Base-by-base conservation (phyloP, 2,888 invertebrate species). In the Drosophila diplacantha region DNA sequence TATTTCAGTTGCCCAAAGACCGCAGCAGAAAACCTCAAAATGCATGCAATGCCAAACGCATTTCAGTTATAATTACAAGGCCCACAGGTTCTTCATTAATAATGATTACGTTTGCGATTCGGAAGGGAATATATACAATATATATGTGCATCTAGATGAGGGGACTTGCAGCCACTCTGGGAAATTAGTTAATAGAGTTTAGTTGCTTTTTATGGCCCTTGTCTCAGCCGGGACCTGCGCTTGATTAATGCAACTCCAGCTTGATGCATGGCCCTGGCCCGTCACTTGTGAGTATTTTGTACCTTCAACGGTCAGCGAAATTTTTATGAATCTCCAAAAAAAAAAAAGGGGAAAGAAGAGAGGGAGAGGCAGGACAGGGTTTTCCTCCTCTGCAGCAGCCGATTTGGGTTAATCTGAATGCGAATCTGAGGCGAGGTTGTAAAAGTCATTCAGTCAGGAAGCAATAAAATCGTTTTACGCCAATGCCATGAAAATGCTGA, bases 401-500 rank as follows among this genome's bases (percentile, higher is more conserved):
- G 59, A 80, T 81, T 78, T 73, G 78, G 81, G 77, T 77, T 77
- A 80, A 78, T 78, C 81, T 69, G 57, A 81, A 77, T 76, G 73
- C 67, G 69, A 61, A 51, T 52, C 53, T 49, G 59, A 77, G 71
- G 69, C 75, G 74, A 74, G 73, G 76, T 80, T 80, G 77, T 80
- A 77, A 77, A 77, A 77, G 77, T 77, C 81, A 77, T 77, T 77
- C 77, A 77, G 80, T 80, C 77, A 77, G 80, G 80, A 80, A 79
- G 80, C 77, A 80, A 80, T 80, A 80, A 80, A 80, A 81, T 81
- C 73, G 81, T 80, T 80, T 80, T 80, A 80, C 82, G 80, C 77
- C 80, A 80, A 70, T 81, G 80, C 79, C 73, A 80, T 75, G 82
- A 79, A 80, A 80, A 74, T 79, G 82, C 82, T 80, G 82, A 82